Base-by-base conservation (phyloP, 2,888 invertebrate species). In the Hydrotaea cyrtoneurina region DNA sequence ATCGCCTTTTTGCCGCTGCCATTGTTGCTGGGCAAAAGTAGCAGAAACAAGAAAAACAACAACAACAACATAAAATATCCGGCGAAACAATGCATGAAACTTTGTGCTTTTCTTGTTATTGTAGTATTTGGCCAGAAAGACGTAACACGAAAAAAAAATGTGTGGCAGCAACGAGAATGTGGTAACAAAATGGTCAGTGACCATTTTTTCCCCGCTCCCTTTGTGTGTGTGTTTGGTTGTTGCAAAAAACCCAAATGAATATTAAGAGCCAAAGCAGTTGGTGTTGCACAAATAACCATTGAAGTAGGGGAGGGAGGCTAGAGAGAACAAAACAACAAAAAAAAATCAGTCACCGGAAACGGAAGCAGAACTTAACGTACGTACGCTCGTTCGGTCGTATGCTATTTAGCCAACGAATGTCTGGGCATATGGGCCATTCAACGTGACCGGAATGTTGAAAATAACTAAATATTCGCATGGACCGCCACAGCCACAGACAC, bases 171-270 rank as follows among this genome's bases (percentile, higher is more conserved):
- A 81, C 76, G 85, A n/a, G n/a, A 85, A 78, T 82, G 81, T 85
- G 85, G 82, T 76, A 80, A 79, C 79, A 85, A 75, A 80, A 85
- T 80, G 76, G 78, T 85, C 79, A 77, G 78, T 79, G 74, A 79
- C 79, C 79, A 76, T 72, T 79, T 26, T 59, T 74, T 74, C 26
- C n/a, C n/a, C n/a, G n/a, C n/a, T n/a, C n/a, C n/a, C n/a, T n/a
- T n/a, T n/a, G n/a, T n/a, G n/a, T n/a, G n/a, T n/a, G n/a, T n/a
- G n/a, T n/a, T n/a, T n/a, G 80, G 43, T 80, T 80, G 55, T 10
- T 17, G 19, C 75, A 46, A 78, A 71, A 79, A 39, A 78, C 23
- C 75, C 82, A 78, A 82, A 78, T 74, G 71, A 53, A 31, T 72
- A 71, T 59, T 15, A 59, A 59, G n/a, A n/a, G 59, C 53, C 72